Conservation (phyloP, 1,140 invertebrate genomes). For the Aporrectodea caliginosa region DNA sequence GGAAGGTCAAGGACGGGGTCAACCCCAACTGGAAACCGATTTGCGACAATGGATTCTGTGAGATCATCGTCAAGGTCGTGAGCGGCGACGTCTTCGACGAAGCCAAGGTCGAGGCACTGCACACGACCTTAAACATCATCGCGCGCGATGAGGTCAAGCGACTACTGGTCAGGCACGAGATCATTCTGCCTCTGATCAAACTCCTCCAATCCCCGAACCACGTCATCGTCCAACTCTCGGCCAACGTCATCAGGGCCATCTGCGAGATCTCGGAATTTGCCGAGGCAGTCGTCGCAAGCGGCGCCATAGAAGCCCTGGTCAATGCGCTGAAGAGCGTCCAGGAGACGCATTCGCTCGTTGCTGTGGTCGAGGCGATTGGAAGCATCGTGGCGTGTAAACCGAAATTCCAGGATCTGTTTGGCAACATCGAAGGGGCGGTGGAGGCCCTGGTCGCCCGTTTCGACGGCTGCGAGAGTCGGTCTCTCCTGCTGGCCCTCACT, state of each 20-base stretch:
- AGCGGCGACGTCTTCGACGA: neutral
- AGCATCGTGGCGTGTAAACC: constrained; percentile 40
- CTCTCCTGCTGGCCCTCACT: constrained; percentile 44
- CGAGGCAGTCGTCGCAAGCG: constrained; percentile 35
- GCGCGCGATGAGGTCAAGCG: neutral
- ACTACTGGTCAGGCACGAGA: neutral
- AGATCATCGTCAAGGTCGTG: neutral
- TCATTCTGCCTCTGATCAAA: neutral
- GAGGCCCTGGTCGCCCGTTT: constrained; percentile 41
- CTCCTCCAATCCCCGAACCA: neutral
- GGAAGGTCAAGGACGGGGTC: neutral
- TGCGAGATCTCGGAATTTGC: constrained; percentile 33
- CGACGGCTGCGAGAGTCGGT: constrained; percentile 35
- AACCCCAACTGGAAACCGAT: constrained; percentile 25
- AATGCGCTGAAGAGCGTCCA: constrained; percentile 43
- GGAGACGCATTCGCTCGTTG: constrained; percentile 45
- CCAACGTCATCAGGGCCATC: neutral
- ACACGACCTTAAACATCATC: constrained; percentile 16
- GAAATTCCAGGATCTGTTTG: constrained; percentile 39
- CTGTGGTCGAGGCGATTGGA: constrained; percentile 42
- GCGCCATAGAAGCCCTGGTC: constrained; percentile 37
- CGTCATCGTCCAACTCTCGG: neutral
- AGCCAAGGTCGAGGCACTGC: constrained; percentile 12
- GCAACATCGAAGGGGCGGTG: constrained; percentile 38
- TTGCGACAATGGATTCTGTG: constrained; percentile 19